Base-by-base conservation (phyloP, 2,113 vertebrate species). In the Grantiella picta region DNA sequence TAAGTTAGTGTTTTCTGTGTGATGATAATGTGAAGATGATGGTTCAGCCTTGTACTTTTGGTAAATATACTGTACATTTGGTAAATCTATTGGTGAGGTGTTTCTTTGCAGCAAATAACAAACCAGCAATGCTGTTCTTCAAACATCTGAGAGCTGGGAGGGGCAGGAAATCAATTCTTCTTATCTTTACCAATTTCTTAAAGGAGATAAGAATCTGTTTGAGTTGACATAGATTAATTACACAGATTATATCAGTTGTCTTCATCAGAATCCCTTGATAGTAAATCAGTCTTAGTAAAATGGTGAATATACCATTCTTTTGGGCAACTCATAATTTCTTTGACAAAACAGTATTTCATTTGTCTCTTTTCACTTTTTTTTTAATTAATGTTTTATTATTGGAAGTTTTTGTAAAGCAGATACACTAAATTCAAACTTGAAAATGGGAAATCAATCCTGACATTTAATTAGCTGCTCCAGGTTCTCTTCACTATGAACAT, bases 141-240 rank as follows among this genome's bases (percentile, higher is more conserved):
- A 36, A 45, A 5, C 53, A 63, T 61, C 56, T 86, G 90, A 63
- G 80, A 59, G 61, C 24, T 87, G 84, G 75, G 95, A 94, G 92
- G 79, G 49, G 92, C 47, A 49, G 53, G 36, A 95, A 94, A 95
- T 97, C 76, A 91, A 95, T 96, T 73, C 71, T 95, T 61, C 87
- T 96, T 96, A 97, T 97, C 85, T 94, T 93, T 60, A 96, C 86
- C 85, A 73, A 64, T 96, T 96, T 91, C 63, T 95, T 86, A 68
- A 35, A 88, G 89, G 93, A 92, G 86, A 93, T 92, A 88, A 70
- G 54, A 68, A 97, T 94, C 90, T 82, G 87, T 91, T 92, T 52
- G 75, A 75, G 25, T 82, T 95, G 87, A 83, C 90, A 63, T 42
- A 88, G 79, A 88, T 94, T 96, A 96, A 97, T 97, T 97, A 85